A percentile compares a stretch with the other conserved stretches of the same genome.
These are phyloP conservation scores for Phyllotis vaccarum DNA, from an alignment of 2,797 vertebrate genomes.

Conservation along the genomic window DNA sequence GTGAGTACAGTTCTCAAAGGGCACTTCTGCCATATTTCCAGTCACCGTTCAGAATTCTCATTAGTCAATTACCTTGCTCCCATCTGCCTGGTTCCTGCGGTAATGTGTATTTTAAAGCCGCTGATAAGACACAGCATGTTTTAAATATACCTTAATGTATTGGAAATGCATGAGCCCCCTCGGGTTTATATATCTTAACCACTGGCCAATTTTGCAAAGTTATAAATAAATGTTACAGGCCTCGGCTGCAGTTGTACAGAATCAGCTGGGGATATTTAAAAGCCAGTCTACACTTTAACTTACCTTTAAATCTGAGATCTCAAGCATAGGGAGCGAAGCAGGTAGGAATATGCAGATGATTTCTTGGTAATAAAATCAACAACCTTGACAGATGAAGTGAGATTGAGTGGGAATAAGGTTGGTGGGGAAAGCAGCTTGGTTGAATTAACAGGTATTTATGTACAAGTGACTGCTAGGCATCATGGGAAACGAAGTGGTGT, in stretches of 20 bases:
- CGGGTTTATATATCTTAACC: conserved; percentile 84
- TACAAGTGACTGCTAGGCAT: conserved; percentile 27
- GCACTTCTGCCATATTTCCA: conserved; percentile 81
- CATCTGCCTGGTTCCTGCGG: conserved; percentile 62
- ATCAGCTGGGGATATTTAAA: conserved; percentile 85
- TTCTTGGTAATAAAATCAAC: conserved; percentile 80
- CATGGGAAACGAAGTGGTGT: not conserved
- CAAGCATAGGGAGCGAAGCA: conserved; percentile 67
- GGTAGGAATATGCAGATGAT: conserved; percentile 81
- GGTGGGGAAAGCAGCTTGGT: conserved; percentile 51
- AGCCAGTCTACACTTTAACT: conserved; percentile 78
- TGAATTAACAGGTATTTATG: conserved; percentile 68
- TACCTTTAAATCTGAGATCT: conserved; percentile 80
- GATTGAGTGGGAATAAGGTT: conserved; percentile 60
- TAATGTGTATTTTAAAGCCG: conserved; percentile 81
- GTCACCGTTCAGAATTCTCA: conserved; percentile 84
- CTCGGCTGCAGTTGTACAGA: conserved; percentile 68
- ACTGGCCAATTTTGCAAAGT: conserved; percentile 82
- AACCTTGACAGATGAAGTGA: conserved; percentile 78
- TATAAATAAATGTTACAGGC: conserved; percentile 86
- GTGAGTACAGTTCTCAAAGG: conserved; percentile 83
- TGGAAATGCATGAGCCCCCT: conserved; percentile 80
- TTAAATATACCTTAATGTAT: conserved; percentile 85
- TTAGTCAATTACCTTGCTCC: conserved; percentile 82
- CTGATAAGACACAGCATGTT: conserved; percentile 83